Conservation (phyloP, 2,113 vertebrate genomes). For the Burhinus bistriatus region DNA sequence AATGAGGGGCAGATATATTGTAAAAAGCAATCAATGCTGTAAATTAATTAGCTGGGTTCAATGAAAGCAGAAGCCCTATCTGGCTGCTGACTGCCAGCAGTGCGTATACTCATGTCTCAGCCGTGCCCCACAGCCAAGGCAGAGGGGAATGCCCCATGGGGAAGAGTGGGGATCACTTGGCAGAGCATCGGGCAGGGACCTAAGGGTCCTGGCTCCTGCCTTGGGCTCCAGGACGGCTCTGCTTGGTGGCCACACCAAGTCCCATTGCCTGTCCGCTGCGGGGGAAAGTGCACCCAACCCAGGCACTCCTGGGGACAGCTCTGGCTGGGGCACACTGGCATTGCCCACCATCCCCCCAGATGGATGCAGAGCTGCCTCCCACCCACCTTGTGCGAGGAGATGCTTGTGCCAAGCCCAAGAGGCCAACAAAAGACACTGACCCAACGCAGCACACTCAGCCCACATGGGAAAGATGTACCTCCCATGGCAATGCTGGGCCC, state of each 20-base stretch:
- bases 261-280: not conserved
- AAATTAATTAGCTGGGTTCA: constrained; percentile 39
- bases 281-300: accelerated
- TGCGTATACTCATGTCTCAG: accelerated
- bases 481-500: too few relatives aligned
- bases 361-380: not conserved
- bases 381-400: not conserved
- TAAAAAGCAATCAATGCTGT: constrained; percentile 17
- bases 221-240: not conserved
- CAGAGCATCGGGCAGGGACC: not conserved
- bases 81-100: not conserved
- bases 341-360: not conserved
- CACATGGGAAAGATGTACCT: accelerated
- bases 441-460: not conserved
- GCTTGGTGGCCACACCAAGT: not conserved
- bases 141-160: accelerated
- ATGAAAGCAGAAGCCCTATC: not conserved
- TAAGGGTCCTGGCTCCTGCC: not conserved
- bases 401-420: not conserved
- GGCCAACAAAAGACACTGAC: not conserved
- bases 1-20: not conserved
- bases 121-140: accelerated
- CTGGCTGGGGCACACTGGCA: not conserved
- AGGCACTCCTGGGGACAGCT: accelerated
- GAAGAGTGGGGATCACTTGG: not conserved